Evolutionary conservation across 2,113 vertebrate species (phyloP).

Genomic region (Falcunculus frontatus): DNA sequence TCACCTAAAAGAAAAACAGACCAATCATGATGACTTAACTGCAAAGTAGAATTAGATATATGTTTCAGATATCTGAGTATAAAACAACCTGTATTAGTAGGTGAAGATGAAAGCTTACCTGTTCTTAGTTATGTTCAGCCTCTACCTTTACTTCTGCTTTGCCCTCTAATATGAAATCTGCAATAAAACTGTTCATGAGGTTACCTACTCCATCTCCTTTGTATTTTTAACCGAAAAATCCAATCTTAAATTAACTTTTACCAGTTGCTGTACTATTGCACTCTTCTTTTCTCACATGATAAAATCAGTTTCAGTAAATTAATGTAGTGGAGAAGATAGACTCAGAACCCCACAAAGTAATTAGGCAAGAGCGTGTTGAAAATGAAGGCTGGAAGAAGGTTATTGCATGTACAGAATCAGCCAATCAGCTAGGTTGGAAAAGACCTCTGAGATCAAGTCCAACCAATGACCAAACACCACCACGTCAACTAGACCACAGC

Average conservation of each 20-base stretch:
- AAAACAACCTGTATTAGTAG: background rate
- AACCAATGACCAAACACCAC: background rate
- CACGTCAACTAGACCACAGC: background rate
- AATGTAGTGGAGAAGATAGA: background rate
- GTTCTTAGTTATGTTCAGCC: background rate
- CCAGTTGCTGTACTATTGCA: background rate
- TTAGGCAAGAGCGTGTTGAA: background rate
- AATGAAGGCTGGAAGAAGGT: background rate
- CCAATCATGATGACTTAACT: background rate
- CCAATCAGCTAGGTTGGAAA: background rate
- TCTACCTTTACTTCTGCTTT: background rate
- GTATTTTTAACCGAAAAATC: conserved; percentile 6
- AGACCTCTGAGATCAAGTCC: background rate
- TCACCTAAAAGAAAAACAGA: background rate
- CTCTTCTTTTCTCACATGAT: background rate
- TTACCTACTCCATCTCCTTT: background rate
- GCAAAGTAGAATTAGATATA: background rate
- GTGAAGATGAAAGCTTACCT: background rate
- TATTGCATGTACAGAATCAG: background rate
- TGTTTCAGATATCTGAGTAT: background rate
- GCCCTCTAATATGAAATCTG: background rate
- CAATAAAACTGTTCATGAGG: background rate
- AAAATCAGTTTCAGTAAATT: background rate
- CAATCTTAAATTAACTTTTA: background rate
- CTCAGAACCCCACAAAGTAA: no score